phyloP scores from a whole-genome alignment of 2,888 invertebrate genomes.

The Tanaodytes sp. region DNA sequence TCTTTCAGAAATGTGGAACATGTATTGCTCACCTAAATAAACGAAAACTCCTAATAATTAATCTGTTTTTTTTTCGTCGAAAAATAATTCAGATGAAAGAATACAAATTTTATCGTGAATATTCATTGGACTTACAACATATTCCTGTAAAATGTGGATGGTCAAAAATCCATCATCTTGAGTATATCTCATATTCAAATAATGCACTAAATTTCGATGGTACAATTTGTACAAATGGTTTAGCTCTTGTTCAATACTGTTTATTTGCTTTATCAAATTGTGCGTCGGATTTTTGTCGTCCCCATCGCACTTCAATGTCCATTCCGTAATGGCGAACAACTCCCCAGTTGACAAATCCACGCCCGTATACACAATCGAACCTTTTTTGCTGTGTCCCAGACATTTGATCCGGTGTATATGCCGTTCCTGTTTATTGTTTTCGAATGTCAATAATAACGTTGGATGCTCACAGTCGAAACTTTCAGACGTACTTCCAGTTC shows the following conservation, averaged over 20 bases:
- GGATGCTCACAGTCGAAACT: constrained; percentile 77
- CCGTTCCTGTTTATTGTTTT: constrained; percentile 74
- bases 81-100: neutral
- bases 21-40: constrained; percentile 68
- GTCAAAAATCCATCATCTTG: constrained; percentile 78
- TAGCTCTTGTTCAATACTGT: constrained; percentile 85
- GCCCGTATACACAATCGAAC: constrained; percentile 83
- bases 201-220: constrained; percentile 83
- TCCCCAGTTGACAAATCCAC: constrained; percentile 84
- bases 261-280: constrained; percentile 76
- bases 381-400: constrained; percentile 83
- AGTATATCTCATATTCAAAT: constrained; percentile 81
- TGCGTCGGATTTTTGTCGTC: constrained; percentile 62
- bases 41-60: neutral
- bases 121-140: constrained; percentile 77
- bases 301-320: constrained; percentile 76
- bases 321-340: constrained; percentile 83
- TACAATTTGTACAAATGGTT: constrained; percentile 80
- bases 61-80: neutral
- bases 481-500: constrained; percentile 75
- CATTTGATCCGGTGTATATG: constrained; percentile 84
- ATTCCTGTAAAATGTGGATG: constrained; percentile 82
- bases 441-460: constrained; percentile 69
- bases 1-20: constrained; percentile 75
- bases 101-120: too few relatives aligned